phyloP scores from a whole-genome alignment of 2,888 invertebrate genomes.

The Ormyrus pomaceus region DNA sequence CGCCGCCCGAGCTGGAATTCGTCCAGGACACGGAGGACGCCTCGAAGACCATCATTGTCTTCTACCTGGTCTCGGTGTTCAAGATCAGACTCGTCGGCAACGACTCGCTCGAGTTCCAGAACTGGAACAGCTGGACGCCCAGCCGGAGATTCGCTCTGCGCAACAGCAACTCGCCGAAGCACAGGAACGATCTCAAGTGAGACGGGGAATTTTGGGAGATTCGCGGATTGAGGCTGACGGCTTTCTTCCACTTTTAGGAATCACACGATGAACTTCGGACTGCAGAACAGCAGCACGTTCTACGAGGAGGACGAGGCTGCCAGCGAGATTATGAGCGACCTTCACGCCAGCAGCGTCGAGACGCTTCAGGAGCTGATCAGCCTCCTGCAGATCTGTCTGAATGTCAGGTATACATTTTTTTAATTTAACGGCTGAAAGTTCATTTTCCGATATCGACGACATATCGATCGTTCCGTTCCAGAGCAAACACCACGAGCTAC shows the following conservation, averaged over 20 bases:
- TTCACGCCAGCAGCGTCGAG: slow-evolving; percentile 33
- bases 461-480: background rate
- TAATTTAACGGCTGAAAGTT: background rate
- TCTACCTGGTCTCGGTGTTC: slow-evolving; percentile 69
- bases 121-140: slow-evolving; percentile 47
- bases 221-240: background rate
- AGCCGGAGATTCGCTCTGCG: slow-evolving; percentile 15
- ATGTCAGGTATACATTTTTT: slow-evolving; percentile 36
- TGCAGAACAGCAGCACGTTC: slow-evolving; percentile 38
- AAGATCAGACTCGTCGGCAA: slow-evolving; percentile 68
- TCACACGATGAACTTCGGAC: slow-evolving; percentile 46
- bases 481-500: slow-evolving; percentile 45
- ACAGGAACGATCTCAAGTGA: slow-evolving; percentile 40
- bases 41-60: slow-evolving; percentile 63
- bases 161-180: background rate
- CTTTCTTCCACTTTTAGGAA: background rate
- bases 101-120: slow-evolving; percentile 58
- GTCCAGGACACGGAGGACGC: slow-evolving; percentile 39
- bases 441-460: background rate
- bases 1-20: slow-evolving; percentile 34
- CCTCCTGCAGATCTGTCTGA: slow-evolving; percentile 46
- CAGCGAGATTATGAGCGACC: background rate
- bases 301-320: background rate
- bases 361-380: slow-evolving; percentile 46
- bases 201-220: background rate